Evolutionary conservation across 2,113 vertebrate species (phyloP).

Genomic region (Rhynchomys soricoides): DNA sequence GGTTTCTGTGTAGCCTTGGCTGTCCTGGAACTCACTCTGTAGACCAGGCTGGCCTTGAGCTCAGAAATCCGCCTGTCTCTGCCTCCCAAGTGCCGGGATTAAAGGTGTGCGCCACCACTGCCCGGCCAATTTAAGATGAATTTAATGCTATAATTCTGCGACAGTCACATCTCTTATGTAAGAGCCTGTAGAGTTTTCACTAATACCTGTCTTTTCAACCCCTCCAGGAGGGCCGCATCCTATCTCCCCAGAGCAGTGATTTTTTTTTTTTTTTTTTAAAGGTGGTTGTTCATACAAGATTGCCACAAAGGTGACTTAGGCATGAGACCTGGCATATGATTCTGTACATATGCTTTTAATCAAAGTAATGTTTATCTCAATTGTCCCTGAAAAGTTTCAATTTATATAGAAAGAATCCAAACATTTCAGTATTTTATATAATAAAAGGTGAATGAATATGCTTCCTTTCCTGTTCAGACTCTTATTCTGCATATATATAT

Average conservation of each 20-base stretch:
- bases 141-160: background rate
- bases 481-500: background rate
- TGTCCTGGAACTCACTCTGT: no score
- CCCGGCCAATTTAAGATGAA: slow-evolving; percentile 37
- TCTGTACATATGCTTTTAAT: background rate
- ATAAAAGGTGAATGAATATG: background rate
- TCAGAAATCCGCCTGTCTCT: no score
- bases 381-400: background rate
- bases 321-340: background rate
- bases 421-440: background rate
- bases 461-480: background rate
- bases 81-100: no score
- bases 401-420: background rate
- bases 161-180: background rate
- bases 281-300: background rate
- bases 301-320: background rate
- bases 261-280: no score
- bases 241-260: background rate
- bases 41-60: no score
- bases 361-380: background rate
- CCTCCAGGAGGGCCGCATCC: background rate
- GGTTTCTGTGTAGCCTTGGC: no score
- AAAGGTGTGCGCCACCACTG: no score
- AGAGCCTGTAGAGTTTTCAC: background rate
- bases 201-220: background rate